Evolutionary conservation across 2,797 vertebrate species (phyloP).

Genomic region (Pseudotriccus pelzelni): DNA sequence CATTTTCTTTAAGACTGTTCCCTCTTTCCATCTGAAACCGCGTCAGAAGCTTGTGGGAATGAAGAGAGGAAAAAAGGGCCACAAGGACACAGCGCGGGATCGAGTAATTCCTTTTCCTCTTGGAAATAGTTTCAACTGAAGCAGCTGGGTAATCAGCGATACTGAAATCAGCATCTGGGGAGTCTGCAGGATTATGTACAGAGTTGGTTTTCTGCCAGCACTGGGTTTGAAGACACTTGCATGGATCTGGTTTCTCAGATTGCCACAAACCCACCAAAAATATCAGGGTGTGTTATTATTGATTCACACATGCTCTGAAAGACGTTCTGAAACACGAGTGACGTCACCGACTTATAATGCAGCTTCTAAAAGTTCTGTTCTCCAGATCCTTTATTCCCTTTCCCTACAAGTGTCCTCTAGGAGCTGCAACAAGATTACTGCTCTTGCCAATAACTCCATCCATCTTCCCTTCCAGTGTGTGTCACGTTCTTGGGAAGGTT

Average conservation of each 20-base stretch:
- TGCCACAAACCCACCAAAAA: neutral
- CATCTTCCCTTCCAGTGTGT: constrained; percentile 83
- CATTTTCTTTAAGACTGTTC: neutral
- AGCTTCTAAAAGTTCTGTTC: neutral
- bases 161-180: neutral
- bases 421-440: neutral
- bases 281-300: neutral
- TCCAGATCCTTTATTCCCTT: neutral
- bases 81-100: neutral
- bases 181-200: neutral
- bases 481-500: constrained; percentile 88
- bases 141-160: neutral
- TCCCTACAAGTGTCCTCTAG: neutral
- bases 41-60: neutral
- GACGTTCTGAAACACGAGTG: neutral
- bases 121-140: neutral
- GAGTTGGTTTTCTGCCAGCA: neutral
- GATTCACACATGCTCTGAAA: neutral
- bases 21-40: neutral
- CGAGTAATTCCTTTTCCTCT: neutral
- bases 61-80: neutral
- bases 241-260: neutral
- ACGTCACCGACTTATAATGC: neutral
- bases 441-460: neutral
- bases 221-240: neutral